Base-by-base conservation (phyloP, 2,888 invertebrate genomes). In the Drosophila greeni region DNA sequence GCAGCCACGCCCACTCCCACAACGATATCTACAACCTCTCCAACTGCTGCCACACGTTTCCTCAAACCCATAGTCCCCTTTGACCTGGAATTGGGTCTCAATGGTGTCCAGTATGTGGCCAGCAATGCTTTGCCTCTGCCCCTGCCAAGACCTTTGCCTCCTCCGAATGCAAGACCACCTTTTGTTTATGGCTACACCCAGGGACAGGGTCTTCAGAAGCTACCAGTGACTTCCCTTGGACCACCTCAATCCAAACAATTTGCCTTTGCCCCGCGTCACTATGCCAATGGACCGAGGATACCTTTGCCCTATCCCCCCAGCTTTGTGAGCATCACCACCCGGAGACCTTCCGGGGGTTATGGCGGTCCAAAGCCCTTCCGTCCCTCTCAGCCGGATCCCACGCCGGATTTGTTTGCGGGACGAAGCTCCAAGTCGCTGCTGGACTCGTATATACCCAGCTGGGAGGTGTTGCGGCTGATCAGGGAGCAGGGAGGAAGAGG, bases 381-480 rank as follows among this genome's bases (percentile, higher is more conserved):
- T 1, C 77, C 77, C 12, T 77, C 75, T 5, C 75, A 72, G 47
- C 73, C 75, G 2, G 75, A 74, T n/a, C 74, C 75, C 0, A 70
- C 85, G 9, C 85, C 85, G 0, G 88, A 88, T 72, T 72, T 86
- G 2, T 87, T 87, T 49, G 72, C 75, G 1, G 78, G 80, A 24
- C 86, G 88, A 1, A 80, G 75, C 11, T 90, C 91, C 1, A 88
- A 90, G 5, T 92, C 91, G 6, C 85, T 92, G 48, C 76, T 92
- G 7, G 92, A 92, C 45, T 92, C 92, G 0, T 92, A 92, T 55
- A 90, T 92, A 58, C 92, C 92, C 42, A 92, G 92, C 34, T 90
- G 90, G 76, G 81, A 92, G 59, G 77, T 88, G 8, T 36, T 83
- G 16, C 79, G 81, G 18, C 76, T 86, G 29, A 48, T 84, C 16